Conservation (phyloP, 1,140 invertebrate genomes). For the Agrilus planipennis region DNA sequence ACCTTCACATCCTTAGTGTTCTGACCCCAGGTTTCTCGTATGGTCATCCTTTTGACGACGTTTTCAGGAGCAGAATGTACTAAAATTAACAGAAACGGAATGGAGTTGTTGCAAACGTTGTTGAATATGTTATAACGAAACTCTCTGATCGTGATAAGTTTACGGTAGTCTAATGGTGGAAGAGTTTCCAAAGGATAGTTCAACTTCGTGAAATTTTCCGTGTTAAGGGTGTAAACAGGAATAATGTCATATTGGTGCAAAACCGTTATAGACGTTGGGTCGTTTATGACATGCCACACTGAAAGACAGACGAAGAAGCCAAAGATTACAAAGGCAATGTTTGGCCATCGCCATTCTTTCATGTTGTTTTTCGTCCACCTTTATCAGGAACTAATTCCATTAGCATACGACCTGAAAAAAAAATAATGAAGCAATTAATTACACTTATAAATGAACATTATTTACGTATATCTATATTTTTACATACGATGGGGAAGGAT, state of each 20-base stretch:
- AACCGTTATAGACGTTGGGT: not conserved
- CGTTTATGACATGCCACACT: conserved; percentile 7
- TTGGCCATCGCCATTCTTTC: conserved; percentile 6
- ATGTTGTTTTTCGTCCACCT: too few species aligned
- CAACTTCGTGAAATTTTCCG: conserved; percentile 13
- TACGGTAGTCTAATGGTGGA: conserved; percentile 21
- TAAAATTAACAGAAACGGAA: conserved; percentile 45
- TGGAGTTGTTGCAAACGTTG: conserved; percentile 21
- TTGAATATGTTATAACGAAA: conserved; percentile 28
- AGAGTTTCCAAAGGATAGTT: conserved; percentile 15
- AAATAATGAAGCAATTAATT: too few species aligned
- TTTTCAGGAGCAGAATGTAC: conserved; percentile 58
- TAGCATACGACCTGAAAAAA: too few species aligned
- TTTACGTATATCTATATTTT: too few species aligned
- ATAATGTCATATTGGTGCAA: not conserved
- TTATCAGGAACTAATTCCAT: too few species aligned
- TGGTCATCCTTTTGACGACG: conserved; percentile 43
- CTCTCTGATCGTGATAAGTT: conserved; percentile 21
- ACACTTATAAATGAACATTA: too few species aligned
- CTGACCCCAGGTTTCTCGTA: conserved; percentile 57
- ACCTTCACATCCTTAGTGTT: conserved; percentile 35
- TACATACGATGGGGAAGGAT: too few species aligned
- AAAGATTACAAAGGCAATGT: conserved; percentile 6
- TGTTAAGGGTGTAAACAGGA: conserved; percentile 11
- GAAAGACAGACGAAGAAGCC: conserved; percentile 3